These are phyloP conservation scores for Clunio marinus DNA, from an alignment of 2,888 invertebrate genomes.

Conservation along the genomic window DNA sequence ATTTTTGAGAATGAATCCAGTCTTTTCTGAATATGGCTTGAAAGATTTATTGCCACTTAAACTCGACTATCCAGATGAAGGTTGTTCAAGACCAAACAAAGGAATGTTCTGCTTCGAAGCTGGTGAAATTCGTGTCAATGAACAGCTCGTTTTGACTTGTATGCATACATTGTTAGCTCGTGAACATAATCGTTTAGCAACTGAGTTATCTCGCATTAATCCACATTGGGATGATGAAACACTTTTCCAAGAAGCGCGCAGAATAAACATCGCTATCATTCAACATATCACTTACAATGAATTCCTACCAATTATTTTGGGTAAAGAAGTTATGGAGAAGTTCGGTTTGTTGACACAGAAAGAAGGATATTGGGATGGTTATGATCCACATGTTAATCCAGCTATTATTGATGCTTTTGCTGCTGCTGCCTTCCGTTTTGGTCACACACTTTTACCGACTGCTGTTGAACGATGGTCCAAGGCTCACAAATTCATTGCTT, in stretches of 20 bases:
- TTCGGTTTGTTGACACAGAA: slow-evolving; percentile 79
- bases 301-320: slow-evolving; percentile 80
- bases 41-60: slow-evolving; percentile 84
- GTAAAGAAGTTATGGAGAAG: slow-evolving; percentile 88
- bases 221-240: slow-evolving; percentile 94
- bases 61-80: slow-evolving; percentile 85
- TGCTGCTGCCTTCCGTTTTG: slow-evolving; percentile 88
- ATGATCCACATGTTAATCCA: slow-evolving; percentile 62
- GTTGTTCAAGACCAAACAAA: slow-evolving; percentile 82
- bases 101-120: slow-evolving; percentile 92
- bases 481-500: slow-evolving; percentile 90
- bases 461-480: slow-evolving; percentile 92
- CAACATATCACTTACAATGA: slow-evolving; percentile 89
- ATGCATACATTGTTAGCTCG: slow-evolving; percentile 89
- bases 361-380: slow-evolving; percentile 52
- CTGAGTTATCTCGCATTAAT: slow-evolving; percentile 70
- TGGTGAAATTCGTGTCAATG: slow-evolving; percentile 88
- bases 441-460: slow-evolving; percentile 83
- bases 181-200: slow-evolving; percentile 84
- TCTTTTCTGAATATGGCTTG: slow-evolving; percentile 78
- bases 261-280: slow-evolving; percentile 79
- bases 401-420: slow-evolving; percentile 85
- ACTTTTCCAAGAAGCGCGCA: slow-evolving; percentile 78
- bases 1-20: slow-evolving; percentile 80
- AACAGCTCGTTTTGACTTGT: slow-evolving; percentile 81